A percentile compares a stretch with the other conserved stretches of the same genome.
phyloP scores from a whole-genome alignment of 1,140 invertebrate species.

The Amyelois transitella region DNA sequence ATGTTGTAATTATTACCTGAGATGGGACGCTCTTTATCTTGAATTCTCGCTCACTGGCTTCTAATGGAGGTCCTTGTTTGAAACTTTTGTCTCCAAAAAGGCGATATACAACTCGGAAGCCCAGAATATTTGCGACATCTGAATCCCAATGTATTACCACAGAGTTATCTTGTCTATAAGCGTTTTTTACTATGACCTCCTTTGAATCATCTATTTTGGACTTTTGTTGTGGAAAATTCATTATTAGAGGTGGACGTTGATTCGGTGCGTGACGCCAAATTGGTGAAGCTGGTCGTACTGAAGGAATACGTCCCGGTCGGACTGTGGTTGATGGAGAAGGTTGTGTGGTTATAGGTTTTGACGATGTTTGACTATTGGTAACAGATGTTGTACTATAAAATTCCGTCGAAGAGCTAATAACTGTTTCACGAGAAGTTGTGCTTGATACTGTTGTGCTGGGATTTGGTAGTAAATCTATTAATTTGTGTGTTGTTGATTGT shows the following conservation, averaged over 20 bases:
- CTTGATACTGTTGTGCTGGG: constrained; percentile 32
- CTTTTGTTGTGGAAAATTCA: constrained; percentile 80
- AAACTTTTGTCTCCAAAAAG: constrained; percentile 93
- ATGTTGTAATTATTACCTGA: constrained; percentile 75
- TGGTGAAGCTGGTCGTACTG: constrained; percentile 49
- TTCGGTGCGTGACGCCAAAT: constrained; percentile 67
- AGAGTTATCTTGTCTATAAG: constrained; percentile 88
- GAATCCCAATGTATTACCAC: constrained; percentile 95
- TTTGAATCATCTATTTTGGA: constrained; percentile 78
- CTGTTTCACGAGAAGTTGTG: constrained; percentile 30
- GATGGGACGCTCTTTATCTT: constrained; percentile 93
- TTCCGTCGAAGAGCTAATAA: constrained; percentile 22
- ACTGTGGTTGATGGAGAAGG: constrained; percentile 24
- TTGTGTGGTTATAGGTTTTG: constrained; percentile 28
- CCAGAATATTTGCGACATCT: constrained; percentile 87
- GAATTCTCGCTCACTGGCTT: constrained; percentile 90
- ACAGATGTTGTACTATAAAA: constrained; percentile 46
- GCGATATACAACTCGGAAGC: constrained; percentile 91
- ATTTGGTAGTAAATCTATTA: constrained; percentile 27
- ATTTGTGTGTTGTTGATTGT: constrained; percentile 26
- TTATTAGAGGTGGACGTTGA: constrained; percentile 81
- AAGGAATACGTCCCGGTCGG: constrained; percentile 40
- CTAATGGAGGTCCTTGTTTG: constrained; percentile 90
- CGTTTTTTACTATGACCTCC: constrained; percentile 89
- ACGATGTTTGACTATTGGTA: constrained; percentile 43